These are phyloP conservation scores for Cladorhizidae sp. DNA, from an alignment of 37 sponge, comb jelly and placozoan genomes.

Conservation along the genomic window DNA sequence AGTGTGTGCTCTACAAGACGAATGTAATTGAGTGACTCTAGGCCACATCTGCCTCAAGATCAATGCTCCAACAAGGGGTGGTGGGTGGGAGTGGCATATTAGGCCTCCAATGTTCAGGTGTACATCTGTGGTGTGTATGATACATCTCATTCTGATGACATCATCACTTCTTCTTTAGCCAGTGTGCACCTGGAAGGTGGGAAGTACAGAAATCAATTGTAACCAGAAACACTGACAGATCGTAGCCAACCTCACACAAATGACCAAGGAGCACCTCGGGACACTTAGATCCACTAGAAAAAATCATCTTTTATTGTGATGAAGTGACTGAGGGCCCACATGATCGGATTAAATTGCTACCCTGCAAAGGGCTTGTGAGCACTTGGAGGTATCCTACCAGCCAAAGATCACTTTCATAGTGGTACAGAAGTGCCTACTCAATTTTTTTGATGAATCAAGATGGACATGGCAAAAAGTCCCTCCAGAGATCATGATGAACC, in stretches of 20 bases:
- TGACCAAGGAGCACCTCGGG: slow-evolving; percentile 55
- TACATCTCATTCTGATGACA: slow-evolving; percentile 54
- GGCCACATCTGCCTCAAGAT: slow-evolving; percentile 47
- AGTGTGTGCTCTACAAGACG: slow-evolving; percentile 77
- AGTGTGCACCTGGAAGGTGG: slow-evolving; percentile 15
- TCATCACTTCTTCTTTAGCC: slow-evolving; percentile 50
- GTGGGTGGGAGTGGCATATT: slow-evolving; percentile 14
- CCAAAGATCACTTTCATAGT: slow-evolving; percentile 52
- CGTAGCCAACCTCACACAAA: slow-evolving; percentile 12
- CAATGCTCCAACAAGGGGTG: slow-evolving; percentile 72
- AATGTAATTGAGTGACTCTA: slow-evolving; percentile 45
- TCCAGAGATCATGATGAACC: slow-evolving; percentile 62
- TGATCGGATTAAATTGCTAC: slow-evolving; percentile 7
- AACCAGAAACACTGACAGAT: slow-evolving; percentile 36
- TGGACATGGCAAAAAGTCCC: slow-evolving; percentile 61
- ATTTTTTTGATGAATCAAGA: slow-evolving; percentile 45
- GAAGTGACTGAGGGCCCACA: slow-evolving; percentile 89
- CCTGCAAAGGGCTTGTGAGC: slow-evolving; percentile 61
- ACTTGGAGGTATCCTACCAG: slow-evolving; percentile 46
- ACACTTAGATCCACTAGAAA: slow-evolving; percentile 62
- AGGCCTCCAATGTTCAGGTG: neutral
- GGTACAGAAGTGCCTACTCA: slow-evolving; percentile 45
- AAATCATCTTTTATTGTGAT: slow-evolving; percentile 87
- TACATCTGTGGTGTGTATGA: slow-evolving; percentile 73
- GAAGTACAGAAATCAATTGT: neutral